Base-by-base conservation (phyloP, 2,113 vertebrate species). In the Uria lomvia region DNA sequence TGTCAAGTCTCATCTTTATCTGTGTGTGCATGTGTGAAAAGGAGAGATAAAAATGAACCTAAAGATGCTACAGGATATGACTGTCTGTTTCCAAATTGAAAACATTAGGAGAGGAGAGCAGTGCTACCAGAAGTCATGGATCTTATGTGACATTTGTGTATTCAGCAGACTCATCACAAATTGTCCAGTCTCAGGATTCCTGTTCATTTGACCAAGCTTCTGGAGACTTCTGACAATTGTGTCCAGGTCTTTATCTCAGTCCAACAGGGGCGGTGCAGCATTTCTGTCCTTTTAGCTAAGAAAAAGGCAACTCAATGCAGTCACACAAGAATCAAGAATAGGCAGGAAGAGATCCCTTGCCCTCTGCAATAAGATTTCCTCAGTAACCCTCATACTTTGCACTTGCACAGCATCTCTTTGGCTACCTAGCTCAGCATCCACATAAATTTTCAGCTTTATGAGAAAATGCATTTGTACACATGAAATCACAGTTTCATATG, bases 1-100 rank as follows among this genome's bases (percentile, higher is more conserved):
- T 86, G 71, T 92, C 74, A 77, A 42, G 43, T 67, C 36, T 56
- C 22, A 49, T 86, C 55, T 93, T 88, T 94, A 78, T 94, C 85
- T 76, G 8, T 30, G 32, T 66, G 12, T 88, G 40, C 45, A 27
- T 50, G 27, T 86, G 62, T 58, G 66, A 82, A 23, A 56, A 52
- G 34, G 49, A 77, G 56, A 60, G 34, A 67, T 45, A 77, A 86
- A 72, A 50, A 55, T 15, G 16, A 92, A 50, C 29, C 11, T 67
- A 43, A 58, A 82, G 63, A 63, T 66, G 43, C 47, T 85, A 85
- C 47, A 89, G 87, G 88, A 90, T 90, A 40, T 74, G 68, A 59
- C 52, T 55, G 22, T 18, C 15, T n/a, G 0, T 66, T 88, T 68
- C 50, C 86, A 73, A 82, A 22, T 0, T 80, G 62, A 86, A 88